Conservation (phyloP, 1,140 invertebrate species). For the Polyergus mexicanus region DNA sequence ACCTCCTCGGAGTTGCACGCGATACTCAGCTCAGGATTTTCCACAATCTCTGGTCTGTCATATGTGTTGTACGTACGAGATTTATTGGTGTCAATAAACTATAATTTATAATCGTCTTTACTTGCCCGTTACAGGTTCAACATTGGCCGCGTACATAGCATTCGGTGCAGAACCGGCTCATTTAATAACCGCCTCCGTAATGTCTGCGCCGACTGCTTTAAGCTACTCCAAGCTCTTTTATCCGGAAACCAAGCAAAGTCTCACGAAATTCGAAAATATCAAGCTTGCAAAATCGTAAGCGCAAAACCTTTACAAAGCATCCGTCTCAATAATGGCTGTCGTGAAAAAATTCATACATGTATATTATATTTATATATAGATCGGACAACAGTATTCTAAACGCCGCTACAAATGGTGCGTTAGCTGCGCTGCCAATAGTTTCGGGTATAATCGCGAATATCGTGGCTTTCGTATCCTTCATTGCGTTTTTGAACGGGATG, state of each 20-base stretch:
- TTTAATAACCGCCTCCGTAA: constrained; percentile 96
- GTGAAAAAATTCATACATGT: constrained; percentile 9
- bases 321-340: not conserved
- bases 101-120: not conserved
- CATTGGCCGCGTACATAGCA: constrained; percentile 96
- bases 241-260: constrained; percentile 94
- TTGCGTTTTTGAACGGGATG: constrained; percentile 94
- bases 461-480: constrained; percentile 95
- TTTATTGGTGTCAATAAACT: not conserved
- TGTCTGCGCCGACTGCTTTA: constrained; percentile 97
- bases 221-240: constrained; percentile 96
- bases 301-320: not conserved
- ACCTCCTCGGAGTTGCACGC: constrained; percentile 97
- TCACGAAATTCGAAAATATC: constrained; percentile 90
- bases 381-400: constrained; percentile 94
- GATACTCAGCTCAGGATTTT: constrained; percentile 97
- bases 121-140: constrained; percentile 88
- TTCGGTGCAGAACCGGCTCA: constrained; percentile 95
- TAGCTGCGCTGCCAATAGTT: constrained; percentile 93
- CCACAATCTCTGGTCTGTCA: constrained; percentile 94
- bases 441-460: constrained; percentile 96
- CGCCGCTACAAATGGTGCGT: constrained; percentile 95
- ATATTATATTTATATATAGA: constrained; percentile 84
- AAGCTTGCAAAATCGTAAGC: constrained; percentile 89
- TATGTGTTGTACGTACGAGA: not conserved